Percentiles rank a stretch among this genome's conserved stretches.
Evolutionary conservation across 2,888 invertebrate species (phyloP).

Genomic region (Xylota segnis): DNA sequence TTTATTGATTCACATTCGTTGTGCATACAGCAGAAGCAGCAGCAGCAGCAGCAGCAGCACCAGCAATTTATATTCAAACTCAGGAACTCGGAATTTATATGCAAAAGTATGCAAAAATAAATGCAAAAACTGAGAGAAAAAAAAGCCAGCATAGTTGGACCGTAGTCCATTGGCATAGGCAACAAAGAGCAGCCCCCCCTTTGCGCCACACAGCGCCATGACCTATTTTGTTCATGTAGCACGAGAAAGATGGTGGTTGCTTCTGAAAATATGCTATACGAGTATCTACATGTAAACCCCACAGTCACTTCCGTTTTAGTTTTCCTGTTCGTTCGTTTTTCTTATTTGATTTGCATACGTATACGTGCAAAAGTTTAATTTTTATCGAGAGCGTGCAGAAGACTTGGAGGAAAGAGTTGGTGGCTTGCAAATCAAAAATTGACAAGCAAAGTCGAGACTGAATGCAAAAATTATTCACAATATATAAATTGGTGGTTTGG

Average conservation of each 20-base stretch:
- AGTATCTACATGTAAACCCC: slow-evolving; percentile 39
- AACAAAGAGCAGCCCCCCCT: background rate
- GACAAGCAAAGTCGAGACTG: slow-evolving; percentile 34
- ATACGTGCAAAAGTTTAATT: slow-evolving; percentile 63
- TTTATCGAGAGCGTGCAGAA: slow-evolving; percentile 58
- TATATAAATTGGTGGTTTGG: slow-evolving; percentile 63
- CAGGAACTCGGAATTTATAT: slow-evolving; percentile 54
- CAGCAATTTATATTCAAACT: slow-evolving; percentile 32
- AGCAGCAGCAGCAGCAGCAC: background rate
- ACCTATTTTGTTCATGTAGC: slow-evolving; percentile 57
- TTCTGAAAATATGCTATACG: slow-evolving; percentile 35
- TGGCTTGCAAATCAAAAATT: slow-evolving; percentile 53
- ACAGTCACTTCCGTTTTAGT: slow-evolving; percentile 64
- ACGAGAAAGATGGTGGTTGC: slow-evolving; percentile 20
- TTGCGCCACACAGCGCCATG: slow-evolving; percentile 55
- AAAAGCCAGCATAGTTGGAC: slow-evolving; percentile 42
- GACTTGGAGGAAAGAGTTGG: slow-evolving; percentile 40
- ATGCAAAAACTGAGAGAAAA: slow-evolving; percentile 45
- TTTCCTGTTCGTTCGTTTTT: slow-evolving; percentile 23
- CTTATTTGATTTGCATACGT: slow-evolving; percentile 53
- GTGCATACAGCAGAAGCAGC: background rate
- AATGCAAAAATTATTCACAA: slow-evolving; percentile 49
- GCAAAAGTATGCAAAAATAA: slow-evolving; percentile 62
- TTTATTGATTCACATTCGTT: background rate
- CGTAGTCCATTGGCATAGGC: slow-evolving; percentile 34